Evolutionary conservation across 2,888 invertebrate genomes (phyloP).

Genomic region (Cryptus armator): DNA sequence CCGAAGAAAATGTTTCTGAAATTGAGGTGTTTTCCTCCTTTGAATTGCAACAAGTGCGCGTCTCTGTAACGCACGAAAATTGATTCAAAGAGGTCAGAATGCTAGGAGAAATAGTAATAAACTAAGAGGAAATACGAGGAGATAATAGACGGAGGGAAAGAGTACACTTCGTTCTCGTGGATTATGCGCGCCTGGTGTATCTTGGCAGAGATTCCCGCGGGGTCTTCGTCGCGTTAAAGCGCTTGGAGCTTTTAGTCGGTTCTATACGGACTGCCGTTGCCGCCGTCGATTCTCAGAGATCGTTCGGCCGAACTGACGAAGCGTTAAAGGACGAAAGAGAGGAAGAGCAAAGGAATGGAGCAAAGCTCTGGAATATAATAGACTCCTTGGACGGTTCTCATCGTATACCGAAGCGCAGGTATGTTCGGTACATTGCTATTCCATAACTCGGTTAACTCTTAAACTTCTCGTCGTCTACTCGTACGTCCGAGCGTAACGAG

Average conservation of each 20-base stretch:
- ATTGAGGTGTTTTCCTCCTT: conserved; percentile 36
- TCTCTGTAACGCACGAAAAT: conserved; percentile 50
- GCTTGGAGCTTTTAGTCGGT: conserved; percentile 29
- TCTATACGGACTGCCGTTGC: conserved; percentile 1
- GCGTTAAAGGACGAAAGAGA: conserved; percentile 53
- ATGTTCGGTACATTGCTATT: conserved; percentile 12
- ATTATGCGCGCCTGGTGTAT: conserved; percentile 26
- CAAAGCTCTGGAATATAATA: conserved; percentile 37
- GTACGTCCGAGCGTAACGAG: conserved; percentile 69
- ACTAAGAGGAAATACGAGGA: conserved; percentile 9
- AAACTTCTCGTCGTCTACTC: conserved; percentile 56
- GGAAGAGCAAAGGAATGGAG: conserved; percentile 23
- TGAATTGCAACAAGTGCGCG: conserved; percentile 24
- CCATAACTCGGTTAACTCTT: conserved; percentile 22
- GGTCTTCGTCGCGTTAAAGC: conserved; percentile 6
- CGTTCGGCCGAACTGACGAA: conserved; percentile 65
- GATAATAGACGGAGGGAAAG: conserved; percentile 26
- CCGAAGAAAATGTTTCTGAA: conserved; percentile 31
- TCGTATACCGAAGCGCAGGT: conserved; percentile 14
- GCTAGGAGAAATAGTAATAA: neutral
- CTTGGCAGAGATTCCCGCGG: conserved; percentile 44
- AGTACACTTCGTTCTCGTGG: neutral
- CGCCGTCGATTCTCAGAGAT: conserved; percentile 50
- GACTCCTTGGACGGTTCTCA: conserved; percentile 38
- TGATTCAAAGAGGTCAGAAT: conserved; percentile 44